These are phyloP conservation scores for Psix sp. DNA, from an alignment of 1,140 invertebrate genomes.

Conservation along the genomic window DNA sequence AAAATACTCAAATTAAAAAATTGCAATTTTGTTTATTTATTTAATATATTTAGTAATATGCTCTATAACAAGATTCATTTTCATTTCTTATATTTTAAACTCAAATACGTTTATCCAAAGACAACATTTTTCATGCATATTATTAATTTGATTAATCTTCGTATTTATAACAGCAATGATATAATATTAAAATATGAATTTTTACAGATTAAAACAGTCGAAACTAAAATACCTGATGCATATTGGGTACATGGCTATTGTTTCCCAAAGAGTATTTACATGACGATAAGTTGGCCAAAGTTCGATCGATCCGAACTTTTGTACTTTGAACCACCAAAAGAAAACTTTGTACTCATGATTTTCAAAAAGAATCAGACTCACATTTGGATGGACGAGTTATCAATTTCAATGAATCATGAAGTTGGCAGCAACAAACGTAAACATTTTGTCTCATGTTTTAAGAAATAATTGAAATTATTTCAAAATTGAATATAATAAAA, in stretches of 20 bases:
- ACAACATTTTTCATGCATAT: no score
- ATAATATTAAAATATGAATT: no score
- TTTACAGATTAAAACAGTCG: constrained; percentile 20
- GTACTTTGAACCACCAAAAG: constrained; percentile 29
- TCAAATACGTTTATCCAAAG: no score
- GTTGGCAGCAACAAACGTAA: constrained; percentile 17
- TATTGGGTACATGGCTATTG: constrained; percentile 28
- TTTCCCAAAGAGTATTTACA: constrained; percentile 21
- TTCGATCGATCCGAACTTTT: constrained; percentile 12
- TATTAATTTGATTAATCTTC: no score
- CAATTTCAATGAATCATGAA: constrained; percentile 22
- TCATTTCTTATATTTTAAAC: no score
- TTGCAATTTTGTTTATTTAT: no score
- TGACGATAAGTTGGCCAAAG: constrained; percentile 37
- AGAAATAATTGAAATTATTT: no score
- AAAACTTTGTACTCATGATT: constrained; percentile 29
- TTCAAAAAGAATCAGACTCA: constrained; percentile 31
- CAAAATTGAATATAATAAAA: no score
- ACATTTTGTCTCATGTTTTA: neutral
- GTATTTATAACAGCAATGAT: no score
- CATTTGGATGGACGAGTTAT: constrained; percentile 32
- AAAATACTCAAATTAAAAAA: no score
- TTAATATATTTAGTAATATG: no score
- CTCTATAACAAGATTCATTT: no score
- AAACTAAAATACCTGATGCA: constrained; percentile 16